Evolutionary conservation across 2,797 vertebrate genomes (phyloP), one percentile per base, ranked within the genome.

Genomic region (Anolis apletophallus): DNA sequence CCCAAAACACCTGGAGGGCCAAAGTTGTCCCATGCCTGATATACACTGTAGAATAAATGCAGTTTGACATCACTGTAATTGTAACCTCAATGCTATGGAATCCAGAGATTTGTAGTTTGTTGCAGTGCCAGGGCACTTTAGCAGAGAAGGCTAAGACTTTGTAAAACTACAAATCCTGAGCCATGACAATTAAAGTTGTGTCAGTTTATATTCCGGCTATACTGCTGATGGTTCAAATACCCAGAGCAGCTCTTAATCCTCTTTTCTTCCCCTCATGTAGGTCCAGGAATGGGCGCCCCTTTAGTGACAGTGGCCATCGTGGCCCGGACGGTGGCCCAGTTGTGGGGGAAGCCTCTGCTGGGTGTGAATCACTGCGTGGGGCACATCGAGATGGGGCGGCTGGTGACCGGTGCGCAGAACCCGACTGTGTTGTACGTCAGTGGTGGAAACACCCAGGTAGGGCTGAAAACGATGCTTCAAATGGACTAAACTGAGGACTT

Each of bases 341-440:
- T 99, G 1, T 99, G 98, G 98, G 95, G 95, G 68, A 98, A 98
- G 68, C 98, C 98, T 0, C 94, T 99, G 50, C 76, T 99, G 14
- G 98, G 97, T 0, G 98, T 99, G 23, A 99, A 99, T 90, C 98
- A 99, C 94, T 99, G 98, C 52, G 97, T 99, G 4, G 98, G 98
- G 6, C 98, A 99, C 95, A 98, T 99, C 21, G 98, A 99, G 90
- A 99, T 99, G 98, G 98, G 98, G 23, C 96, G 98, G 12, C 96
- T 99, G 83, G 96, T 99, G 83, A 98, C 98, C 0, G 93, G 92
- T 34, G 97, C 98, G n/a, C 89, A 91, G 87, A 98, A 97, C 93
- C 98, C 98, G 14, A 97, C 97, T 0, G 98, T 98, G 81, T 96
- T 99, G 26, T 99, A 99, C 26, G 98, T 99, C 73, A 99, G 98